Evolutionary conservation across 92 coral and sea anemone species (phyloP).

Genomic region (Zoanthus sociatus): DNA sequence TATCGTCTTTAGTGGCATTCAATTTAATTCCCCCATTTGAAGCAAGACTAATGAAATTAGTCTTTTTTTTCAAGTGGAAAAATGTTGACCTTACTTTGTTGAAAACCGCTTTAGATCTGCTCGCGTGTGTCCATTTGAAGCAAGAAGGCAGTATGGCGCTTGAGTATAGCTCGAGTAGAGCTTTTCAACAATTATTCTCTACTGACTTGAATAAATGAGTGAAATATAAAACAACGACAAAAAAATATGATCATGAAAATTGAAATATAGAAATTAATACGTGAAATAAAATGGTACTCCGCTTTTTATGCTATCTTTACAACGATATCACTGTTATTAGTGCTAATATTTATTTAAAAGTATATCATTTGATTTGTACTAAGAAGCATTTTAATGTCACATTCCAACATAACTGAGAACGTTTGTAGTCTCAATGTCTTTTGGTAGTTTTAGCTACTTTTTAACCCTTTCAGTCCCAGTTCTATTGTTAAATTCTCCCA

Average conservation of each 20-base stretch:
- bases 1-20: neutral
- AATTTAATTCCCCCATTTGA: neutral
- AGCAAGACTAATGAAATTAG: neutral
- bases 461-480: too few species aligned
- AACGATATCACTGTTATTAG: too few species aligned
- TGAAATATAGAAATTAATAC: neutral
- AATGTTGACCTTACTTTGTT: conserved; percentile 6
- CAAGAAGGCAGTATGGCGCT: neutral
- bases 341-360: too few species aligned
- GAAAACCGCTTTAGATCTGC: neutral
- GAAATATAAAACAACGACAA: neutral
- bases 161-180: neutral
- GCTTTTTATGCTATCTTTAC: too few species aligned
- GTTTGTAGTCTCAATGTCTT: too few species aligned
- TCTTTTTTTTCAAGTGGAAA: neutral
- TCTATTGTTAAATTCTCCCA: too few species aligned
- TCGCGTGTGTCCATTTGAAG: neutral
- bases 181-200: neutral
- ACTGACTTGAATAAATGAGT: neutral
- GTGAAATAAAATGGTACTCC: too few species aligned
- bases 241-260: neutral
- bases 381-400: too few species aligned
- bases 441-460: too few species aligned
- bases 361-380: too few species aligned
- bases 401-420: too few species aligned